A percentile compares a stretch with the other conserved stretches of the same genome.
Evolutionary conservation across 2,888 invertebrate genomes (phyloP).

Genomic region (Gerosis bhagava): DNA sequence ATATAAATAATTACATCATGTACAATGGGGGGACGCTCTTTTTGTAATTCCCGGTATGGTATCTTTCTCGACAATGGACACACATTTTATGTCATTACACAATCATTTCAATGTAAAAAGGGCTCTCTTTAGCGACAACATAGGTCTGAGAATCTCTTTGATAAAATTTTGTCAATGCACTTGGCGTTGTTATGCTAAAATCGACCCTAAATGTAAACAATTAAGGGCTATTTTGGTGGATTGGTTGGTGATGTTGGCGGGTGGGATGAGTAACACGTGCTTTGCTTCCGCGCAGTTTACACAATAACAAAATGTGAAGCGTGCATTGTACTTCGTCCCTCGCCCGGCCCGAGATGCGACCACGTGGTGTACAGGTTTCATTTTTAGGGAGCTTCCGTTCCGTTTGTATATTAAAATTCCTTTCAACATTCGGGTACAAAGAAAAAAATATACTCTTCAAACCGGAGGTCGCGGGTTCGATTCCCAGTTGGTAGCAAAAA

Average conservation of each 20-base stretch:
- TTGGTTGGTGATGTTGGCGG: conserved; percentile 40
- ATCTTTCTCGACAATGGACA: conserved; percentile 41
- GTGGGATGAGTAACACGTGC: conserved; percentile 67
- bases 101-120: conserved; percentile 37
- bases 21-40: conserved; percentile 32
- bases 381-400: conserved; percentile 55
- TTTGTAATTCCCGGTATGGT: conserved; percentile 43
- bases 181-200: conserved; percentile 22
- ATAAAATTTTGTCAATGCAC: conserved; percentile 25
- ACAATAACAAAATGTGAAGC: conserved; percentile 69
- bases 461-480: too few relatives aligned
- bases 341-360: conserved; percentile 50
- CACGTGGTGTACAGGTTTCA: conserved; percentile 73
- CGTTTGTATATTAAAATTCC: conserved; percentile 37
- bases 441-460: too few relatives aligned
- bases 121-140: conserved; percentile 37
- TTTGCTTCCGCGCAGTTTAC: conserved; percentile 58
- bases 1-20: conserved; percentile 28
- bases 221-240: conserved; percentile 40
- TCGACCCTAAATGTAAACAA: conserved; percentile 35
- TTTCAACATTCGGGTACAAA: too few relatives aligned
- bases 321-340: conserved; percentile 55
- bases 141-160: conserved; percentile 35
- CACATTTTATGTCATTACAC: conserved; percentile 39
- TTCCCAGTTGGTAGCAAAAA: too few relatives aligned